Conservation (phyloP, 2,113 vertebrate genomes). For the Sinocyclocheilus grahami region DNA sequence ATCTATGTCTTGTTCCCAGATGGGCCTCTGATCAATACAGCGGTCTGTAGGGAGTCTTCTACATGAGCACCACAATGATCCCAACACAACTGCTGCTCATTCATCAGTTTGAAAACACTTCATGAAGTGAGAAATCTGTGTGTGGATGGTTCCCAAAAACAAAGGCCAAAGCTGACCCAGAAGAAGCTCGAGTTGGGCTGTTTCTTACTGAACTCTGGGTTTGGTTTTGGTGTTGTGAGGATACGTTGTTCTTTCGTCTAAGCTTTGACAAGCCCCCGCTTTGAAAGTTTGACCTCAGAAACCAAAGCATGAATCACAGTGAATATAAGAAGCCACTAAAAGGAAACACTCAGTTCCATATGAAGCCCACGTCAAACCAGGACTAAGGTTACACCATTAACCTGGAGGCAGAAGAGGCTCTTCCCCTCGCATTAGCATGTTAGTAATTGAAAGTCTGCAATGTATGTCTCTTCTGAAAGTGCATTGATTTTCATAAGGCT, state of each 20-base stretch:
- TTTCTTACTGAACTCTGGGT: too few relatives aligned
- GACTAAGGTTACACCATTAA: slow-evolving; percentile 70
- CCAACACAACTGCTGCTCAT: slow-evolving; percentile 60
- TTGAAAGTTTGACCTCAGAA: slow-evolving; percentile 54
- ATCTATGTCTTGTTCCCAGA: slow-evolving; percentile 30
- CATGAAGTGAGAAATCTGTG: slow-evolving; percentile 65
- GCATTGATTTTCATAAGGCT: slow-evolving; percentile 71
- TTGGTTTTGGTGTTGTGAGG: too few relatives aligned
- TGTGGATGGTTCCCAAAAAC: not conserved
- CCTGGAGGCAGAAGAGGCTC: slow-evolving; percentile 58
- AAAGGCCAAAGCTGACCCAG: too few relatives aligned
- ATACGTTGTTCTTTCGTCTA: slow-evolving; percentile 61
- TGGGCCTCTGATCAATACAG: not conserved
- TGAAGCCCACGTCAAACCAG: slow-evolving; percentile 60
- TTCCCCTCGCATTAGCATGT: slow-evolving; percentile 59
- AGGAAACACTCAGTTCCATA: slow-evolving; percentile 60
- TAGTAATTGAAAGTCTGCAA: slow-evolving; percentile 63
- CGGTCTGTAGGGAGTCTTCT: slow-evolving; percentile 35
- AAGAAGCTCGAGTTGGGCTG: too few relatives aligned
- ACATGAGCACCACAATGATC: slow-evolving; percentile 52
- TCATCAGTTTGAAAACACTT: slow-evolving; percentile 53
- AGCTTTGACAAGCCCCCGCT: slow-evolving; percentile 64
- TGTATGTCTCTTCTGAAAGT: slow-evolving; percentile 59
- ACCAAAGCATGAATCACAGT: slow-evolving; percentile 38
- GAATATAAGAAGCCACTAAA: slow-evolving; percentile 34